These are phyloP conservation scores for Chymomyza costata DNA, from an alignment of 1,140 invertebrate genomes.

Conservation along the genomic window DNA sequence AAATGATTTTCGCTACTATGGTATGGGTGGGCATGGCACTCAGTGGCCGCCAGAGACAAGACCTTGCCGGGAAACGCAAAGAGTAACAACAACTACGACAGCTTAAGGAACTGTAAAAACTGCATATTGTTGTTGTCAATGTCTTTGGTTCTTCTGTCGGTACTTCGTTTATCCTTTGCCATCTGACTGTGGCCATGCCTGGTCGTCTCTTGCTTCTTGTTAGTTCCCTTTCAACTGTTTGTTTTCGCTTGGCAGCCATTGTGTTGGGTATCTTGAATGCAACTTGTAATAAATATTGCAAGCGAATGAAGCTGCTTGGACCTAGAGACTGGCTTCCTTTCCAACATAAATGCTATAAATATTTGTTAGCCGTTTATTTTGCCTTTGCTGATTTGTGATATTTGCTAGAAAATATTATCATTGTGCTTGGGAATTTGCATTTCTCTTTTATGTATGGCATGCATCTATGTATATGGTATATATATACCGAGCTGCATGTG, in stretches of 20 bases:
- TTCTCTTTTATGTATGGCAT: conserved; percentile 28
- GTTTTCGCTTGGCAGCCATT: conserved; percentile 53
- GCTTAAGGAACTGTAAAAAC: too few relatives aligned
- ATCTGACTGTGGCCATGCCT: too few relatives aligned
- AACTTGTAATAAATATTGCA: conserved; percentile 72
- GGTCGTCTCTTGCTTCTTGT: too few relatives aligned
- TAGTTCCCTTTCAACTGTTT: conserved; percentile 37
- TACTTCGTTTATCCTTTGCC: too few relatives aligned
- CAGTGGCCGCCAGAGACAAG: not conserved
- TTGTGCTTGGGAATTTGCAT: conserved; percentile 35
- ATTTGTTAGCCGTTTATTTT: conserved; percentile 69
- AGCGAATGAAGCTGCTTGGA: not conserved
- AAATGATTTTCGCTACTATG: conserved; percentile 60
- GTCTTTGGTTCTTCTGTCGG: too few relatives aligned
- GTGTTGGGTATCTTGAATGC: conserved; percentile 53
- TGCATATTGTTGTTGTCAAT: too few relatives aligned
- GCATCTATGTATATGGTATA: not conserved
- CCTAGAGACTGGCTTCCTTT: not conserved
- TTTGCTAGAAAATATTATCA: conserved; percentile 62
- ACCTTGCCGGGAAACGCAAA: too few relatives aligned
- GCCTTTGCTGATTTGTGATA: conserved; percentile 66
- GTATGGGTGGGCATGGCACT: conserved; percentile 23
- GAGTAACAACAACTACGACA: too few relatives aligned
- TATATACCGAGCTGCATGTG: too few relatives aligned
- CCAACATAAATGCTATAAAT: conserved; percentile 45